Percentiles rank a stretch among this genome's conserved stretches.
Evolutionary conservation across 2,113 vertebrate genomes (phyloP).

Genomic region (Marmota monax): DNA sequence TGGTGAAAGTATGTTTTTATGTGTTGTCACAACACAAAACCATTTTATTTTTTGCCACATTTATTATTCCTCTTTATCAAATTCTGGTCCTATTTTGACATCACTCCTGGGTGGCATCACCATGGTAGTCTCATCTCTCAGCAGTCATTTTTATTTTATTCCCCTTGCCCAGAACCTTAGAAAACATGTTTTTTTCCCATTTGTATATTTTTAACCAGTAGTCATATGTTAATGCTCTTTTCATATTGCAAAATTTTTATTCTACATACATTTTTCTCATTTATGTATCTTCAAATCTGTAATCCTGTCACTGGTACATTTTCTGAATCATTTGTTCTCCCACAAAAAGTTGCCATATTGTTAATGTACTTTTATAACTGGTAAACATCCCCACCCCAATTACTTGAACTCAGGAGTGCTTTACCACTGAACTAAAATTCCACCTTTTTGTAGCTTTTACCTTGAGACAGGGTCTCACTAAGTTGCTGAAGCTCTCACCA

Average conservation of each 20-base stretch:
- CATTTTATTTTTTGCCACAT: neutral
- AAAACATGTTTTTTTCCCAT: neutral
- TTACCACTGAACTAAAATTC: too few relatives aligned
- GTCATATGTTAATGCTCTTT: neutral
- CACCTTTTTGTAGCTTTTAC: too few relatives aligned
- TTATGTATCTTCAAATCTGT: neutral
- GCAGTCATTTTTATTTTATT: neutral
- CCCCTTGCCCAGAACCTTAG: neutral
- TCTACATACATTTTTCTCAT: neutral
- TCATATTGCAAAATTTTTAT: neutral
- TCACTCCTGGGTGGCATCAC: rapidly evolving
- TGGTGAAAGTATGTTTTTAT: neutral
- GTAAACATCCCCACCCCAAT: neutral
- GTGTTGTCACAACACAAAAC: neutral
- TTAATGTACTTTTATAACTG: neutral
- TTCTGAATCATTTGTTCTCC: neutral
- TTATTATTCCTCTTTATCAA: neutral
- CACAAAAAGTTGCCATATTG: neutral
- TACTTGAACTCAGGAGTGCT: too few relatives aligned
- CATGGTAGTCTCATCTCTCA: neutral
- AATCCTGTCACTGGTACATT: neutral
- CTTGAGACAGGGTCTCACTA: too few relatives aligned
- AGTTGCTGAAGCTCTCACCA: too few relatives aligned
- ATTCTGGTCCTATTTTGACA: neutral
- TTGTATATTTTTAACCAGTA: neutral